Percentiles rank a stretch among this genome's conserved stretches.
phyloP scores from a whole-genome alignment of 2,888 invertebrate genomes.

The Acutogordius australiensis region DNA sequence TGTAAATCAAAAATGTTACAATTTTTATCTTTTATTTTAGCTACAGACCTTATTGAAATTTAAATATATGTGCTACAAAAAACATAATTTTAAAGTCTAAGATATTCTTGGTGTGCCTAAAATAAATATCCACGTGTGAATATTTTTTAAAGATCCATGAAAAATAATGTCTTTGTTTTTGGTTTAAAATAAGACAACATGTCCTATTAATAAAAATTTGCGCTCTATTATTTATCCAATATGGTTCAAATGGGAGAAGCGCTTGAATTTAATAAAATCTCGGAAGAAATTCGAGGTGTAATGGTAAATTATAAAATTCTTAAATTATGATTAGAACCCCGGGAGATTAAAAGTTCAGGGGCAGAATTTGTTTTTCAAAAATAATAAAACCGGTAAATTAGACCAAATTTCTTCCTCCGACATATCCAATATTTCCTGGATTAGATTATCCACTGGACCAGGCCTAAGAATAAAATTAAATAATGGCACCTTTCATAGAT shows the following conservation, averaged over 20 bases:
- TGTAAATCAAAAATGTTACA: no score
- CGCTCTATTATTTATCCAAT: no score
- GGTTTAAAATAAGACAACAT: no score
- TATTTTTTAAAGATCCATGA: no score
- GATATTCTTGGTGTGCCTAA: no score
- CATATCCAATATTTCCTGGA: slow-evolving; percentile 63
- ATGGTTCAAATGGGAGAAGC: slow-evolving; percentile 8
- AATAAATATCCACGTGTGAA: no score
- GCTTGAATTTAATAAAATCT: slow-evolving; percentile 4
- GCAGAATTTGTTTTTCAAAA: slow-evolving; percentile 62
- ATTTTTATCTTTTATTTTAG: no score
- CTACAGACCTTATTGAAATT: no score
- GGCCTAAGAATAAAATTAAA: slow-evolving; percentile 61
- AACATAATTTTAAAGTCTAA: no score
- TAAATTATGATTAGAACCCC: slow-evolving; percentile 36
- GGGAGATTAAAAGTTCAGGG: slow-evolving; percentile 71
- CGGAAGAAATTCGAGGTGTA: not conserved
- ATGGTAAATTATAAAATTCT: not conserved
- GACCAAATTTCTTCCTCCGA: slow-evolving; percentile 55
- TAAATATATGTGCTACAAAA: no score
- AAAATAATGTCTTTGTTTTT: no score
- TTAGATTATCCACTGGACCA: slow-evolving; percentile 60
- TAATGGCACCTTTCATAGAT: slow-evolving; percentile 60
- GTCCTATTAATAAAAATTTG: no score
- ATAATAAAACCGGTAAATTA: slow-evolving; percentile 76